phyloP scores from a whole-genome alignment of 1,140 invertebrate species.

The Procambarus virginalis region DNA sequence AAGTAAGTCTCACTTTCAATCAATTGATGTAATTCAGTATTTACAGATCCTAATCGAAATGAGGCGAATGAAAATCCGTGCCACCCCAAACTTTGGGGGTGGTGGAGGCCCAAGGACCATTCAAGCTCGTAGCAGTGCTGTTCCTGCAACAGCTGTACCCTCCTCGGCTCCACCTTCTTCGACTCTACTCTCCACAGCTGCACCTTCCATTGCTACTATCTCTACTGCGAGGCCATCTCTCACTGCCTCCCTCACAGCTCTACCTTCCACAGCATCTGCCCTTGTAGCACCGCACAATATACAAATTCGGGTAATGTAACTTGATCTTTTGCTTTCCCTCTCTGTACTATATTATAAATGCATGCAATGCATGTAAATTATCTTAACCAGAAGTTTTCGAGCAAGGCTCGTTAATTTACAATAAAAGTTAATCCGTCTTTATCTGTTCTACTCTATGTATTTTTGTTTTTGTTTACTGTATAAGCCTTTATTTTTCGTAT shows the following conservation, averaged over 20 bases:
- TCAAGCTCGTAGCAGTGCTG: neutral
- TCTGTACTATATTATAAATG: neutral
- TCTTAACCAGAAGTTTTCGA: too few relatives aligned
- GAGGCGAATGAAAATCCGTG: conserved; percentile 46
- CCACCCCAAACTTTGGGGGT: conserved; percentile 34
- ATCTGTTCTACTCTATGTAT: too few relatives aligned
- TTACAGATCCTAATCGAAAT: neutral
- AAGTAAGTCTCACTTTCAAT: too few relatives aligned
- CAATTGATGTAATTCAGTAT: too few relatives aligned
- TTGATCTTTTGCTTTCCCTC: neutral
- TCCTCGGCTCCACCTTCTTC: neutral
- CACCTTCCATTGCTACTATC: too few relatives aligned
- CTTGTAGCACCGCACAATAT: neutral
- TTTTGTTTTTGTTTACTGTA: too few relatives aligned
- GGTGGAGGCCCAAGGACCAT: neutral
- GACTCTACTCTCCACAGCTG: neutral
- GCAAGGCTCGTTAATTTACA: too few relatives aligned
- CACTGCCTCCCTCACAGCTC: neutral
- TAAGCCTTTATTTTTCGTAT: too few relatives aligned
- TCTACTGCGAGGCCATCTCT: neutral
- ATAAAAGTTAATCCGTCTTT: too few relatives aligned
- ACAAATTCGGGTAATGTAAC: neutral
- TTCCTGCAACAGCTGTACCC: neutral
- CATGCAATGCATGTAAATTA: too few relatives aligned
- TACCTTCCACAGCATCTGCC: too few relatives aligned